Base-by-base conservation (phyloP, 2,888 invertebrate species). In the Augiades crinisus region DNA sequence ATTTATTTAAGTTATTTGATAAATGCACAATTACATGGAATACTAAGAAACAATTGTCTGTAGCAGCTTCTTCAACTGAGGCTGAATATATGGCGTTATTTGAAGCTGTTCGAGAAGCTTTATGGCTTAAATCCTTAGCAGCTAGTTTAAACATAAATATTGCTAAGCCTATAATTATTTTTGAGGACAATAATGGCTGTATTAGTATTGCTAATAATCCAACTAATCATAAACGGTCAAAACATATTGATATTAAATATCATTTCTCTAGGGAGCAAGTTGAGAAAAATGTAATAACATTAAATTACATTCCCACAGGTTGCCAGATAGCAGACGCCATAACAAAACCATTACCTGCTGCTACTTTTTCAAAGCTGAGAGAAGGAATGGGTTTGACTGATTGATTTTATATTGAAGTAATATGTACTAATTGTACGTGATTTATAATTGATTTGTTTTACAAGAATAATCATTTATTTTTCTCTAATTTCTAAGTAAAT, bases 181-280 rank as follows among this genome's bases (percentile, higher is more conserved):
- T 52, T 54, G 68, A 74, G 58, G 71, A 74, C 55, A 73, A 72
- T 55, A 65, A 63, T 52, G 64, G 69, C 8, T 70, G 67, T 47
- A 72, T 72, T 10, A 63, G 57, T 54, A 68, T 67, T 30, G 68
- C 65, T 10, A 72, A 67, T 53, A 62, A 61, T 43, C 59, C 61
- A 5, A 55, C 56, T 3, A 51, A 24, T 46, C 60, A 62, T 27
- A 67, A 71, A 55, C 38, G 65, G 57, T 60, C 67, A 49, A 67
- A 72, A 58, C 64, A 70, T 54, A 70, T 72, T 43, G 68, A 72
- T 50, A 70, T 68, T 12, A 68, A 70, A 30, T 56, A 55, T 46
- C 55, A 53, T 49, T 62, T 57, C 45, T 53, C 53, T 0, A 55
- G 57, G 10, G 59, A 60, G 30, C 53, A 58, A 8, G 31, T 59